A percentile compares a stretch with the other conserved stretches of the same genome.
Evolutionary conservation across 2,113 vertebrate species (phyloP).

Genomic region (Tachysurus vachellii): DNA sequence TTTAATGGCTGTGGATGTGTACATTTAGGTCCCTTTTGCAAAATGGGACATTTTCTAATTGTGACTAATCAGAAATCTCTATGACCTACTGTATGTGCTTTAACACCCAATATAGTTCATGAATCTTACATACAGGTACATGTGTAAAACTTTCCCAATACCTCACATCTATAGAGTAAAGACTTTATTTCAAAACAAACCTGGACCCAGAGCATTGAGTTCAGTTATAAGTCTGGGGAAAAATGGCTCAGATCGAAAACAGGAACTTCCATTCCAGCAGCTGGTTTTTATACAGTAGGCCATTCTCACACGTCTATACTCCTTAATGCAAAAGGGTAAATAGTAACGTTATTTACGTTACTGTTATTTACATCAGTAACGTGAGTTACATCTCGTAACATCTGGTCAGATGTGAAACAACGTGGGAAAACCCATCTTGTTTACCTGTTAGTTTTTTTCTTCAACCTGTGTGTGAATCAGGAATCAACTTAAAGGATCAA

Average conservation of each 20-base stretch:
- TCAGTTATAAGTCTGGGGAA: background rate
- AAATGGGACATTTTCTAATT: background rate
- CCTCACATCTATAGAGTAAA: background rate
- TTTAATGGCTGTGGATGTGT: constrained; percentile 4
- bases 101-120: background rate
- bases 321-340: background rate
- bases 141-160: background rate
- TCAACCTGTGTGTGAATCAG: background rate
- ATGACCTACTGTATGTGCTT: background rate
- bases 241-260: background rate
- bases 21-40: background rate
- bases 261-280: background rate
- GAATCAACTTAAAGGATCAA: background rate
- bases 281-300: background rate
- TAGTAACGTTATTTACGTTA: background rate
- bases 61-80: background rate
- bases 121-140: background rate
- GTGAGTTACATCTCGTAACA: too few species aligned
- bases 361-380: too few species aligned
- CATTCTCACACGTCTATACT: background rate
- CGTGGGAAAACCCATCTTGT: background rate
- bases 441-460: background rate
- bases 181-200: background rate
- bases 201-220: background rate
- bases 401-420: background rate